These are phyloP conservation scores for Megaceryle maxima DNA, from an alignment of 2,113 vertebrate genomes.

Conservation along the genomic window DNA sequence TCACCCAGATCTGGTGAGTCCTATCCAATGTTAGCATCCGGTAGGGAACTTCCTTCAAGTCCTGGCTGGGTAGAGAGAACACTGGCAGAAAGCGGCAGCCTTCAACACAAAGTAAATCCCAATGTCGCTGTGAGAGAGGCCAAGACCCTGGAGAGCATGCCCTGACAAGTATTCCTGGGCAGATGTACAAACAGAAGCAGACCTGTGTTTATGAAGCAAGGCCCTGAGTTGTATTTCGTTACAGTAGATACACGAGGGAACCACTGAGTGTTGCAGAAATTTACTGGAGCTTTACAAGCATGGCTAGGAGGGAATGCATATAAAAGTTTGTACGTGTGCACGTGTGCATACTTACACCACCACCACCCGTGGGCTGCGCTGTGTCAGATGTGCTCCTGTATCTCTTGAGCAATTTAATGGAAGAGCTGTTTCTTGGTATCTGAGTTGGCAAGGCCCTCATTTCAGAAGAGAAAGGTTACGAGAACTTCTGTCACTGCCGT, in stretches of 20 bases:
- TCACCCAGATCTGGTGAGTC: slow-evolving; percentile 1
- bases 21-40: neutral
- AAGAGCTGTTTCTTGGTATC: neutral
- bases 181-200: neutral
- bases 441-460: neutral
- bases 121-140: neutral
- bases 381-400: neutral
- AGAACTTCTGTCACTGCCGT: slow-evolving; percentile 20
- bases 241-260: neutral
- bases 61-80: neutral
- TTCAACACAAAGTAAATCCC: neutral
- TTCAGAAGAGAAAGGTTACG: neutral
- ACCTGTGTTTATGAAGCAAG: neutral
- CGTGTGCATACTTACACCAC: neutral
- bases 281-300: neutral
- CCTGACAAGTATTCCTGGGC: neutral
- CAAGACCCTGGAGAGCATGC: neutral
- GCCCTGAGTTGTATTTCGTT: neutral
- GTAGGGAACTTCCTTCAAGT: neutral
- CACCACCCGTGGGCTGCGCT: neutral
- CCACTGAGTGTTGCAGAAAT: neutral
- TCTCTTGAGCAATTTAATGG: neutral
- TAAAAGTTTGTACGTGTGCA: accelerated
- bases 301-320: neutral
- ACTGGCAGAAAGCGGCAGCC: neutral